phyloP scores from a whole-genome alignment of 2,888 invertebrate species.

The Latrodectus elegans region DNA sequence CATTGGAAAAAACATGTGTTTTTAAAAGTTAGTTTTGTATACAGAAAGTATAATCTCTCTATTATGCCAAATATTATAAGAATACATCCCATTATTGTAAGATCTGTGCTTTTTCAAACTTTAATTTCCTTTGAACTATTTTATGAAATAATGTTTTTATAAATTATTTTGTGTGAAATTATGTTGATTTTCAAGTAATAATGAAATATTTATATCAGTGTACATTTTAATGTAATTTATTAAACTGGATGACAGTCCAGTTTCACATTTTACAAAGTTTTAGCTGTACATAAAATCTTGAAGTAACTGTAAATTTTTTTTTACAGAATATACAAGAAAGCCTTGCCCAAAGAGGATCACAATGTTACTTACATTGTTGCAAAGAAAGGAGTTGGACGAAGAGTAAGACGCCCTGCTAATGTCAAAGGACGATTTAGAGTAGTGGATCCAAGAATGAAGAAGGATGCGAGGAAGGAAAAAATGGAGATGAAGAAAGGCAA shows the following conservation, averaged over 20 bases:
- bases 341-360: conserved; percentile 86
- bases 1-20: too few relatives aligned
- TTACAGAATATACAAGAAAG: conserved; percentile 90
- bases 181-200: neutral
- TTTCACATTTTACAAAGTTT: too few relatives aligned
- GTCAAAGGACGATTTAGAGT: conserved; percentile 93
- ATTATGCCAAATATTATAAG: too few relatives aligned
- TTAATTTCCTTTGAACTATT: too few relatives aligned
- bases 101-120: too few relatives aligned
- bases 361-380: conserved; percentile 95
- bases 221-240: too few relatives aligned
- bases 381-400: conserved; percentile 88
- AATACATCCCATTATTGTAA: too few relatives aligned
- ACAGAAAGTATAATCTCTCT: too few relatives aligned
- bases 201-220: conserved; percentile 17
- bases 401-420: conserved; percentile 86
- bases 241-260: too few relatives aligned
- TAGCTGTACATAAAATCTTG: neutral
- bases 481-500: conserved; percentile 11
- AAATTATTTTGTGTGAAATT: too few relatives aligned
- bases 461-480: conserved; percentile 79
- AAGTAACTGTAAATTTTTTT: conserved; percentile 55
- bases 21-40: too few relatives aligned
- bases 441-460: conserved; percentile 97
- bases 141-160: too few relatives aligned